These are phyloP conservation scores for Vespertilio murinus DNA, from an alignment of 2,797 vertebrate genomes.

Conservation along the genomic window DNA sequence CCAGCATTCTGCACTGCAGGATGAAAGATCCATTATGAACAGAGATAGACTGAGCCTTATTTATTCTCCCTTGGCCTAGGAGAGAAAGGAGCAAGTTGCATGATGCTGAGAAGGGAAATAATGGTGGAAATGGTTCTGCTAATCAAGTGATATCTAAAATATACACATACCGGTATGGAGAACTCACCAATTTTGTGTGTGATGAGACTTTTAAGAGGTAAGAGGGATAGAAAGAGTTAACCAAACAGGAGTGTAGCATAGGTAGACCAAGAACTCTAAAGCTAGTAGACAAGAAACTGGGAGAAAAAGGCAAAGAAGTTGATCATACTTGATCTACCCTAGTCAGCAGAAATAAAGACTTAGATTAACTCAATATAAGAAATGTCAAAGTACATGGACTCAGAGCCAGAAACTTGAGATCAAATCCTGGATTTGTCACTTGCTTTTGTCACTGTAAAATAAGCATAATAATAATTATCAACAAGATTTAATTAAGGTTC, in stretches of 20 bases:
- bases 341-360: neutral
- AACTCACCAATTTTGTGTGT: neutral
- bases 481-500: neutral
- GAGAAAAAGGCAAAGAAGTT: neutral
- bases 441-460: slow-evolving; percentile 4
- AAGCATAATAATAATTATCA: neutral
- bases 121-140: neutral
- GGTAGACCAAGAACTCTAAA: neutral
- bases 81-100: neutral
- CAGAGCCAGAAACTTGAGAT: neutral
- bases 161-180: neutral
- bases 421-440: neutral
- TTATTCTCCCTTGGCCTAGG: slow-evolving; percentile 45
- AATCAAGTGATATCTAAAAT: neutral
- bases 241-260: neutral
- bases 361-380: neutral
- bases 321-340: neutral
- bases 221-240: neutral
- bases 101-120: neutral
- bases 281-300: neutral
- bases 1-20: slow-evolving; percentile 37
- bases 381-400: neutral
- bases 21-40: slow-evolving; percentile 59
- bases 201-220: neutral
- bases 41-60: slow-evolving; percentile 27